Evolutionary conservation across 2,113 vertebrate genomes (phyloP), one percentile per base, ranked within the genome.

Genomic region (Nansenia antarctica): DNA sequence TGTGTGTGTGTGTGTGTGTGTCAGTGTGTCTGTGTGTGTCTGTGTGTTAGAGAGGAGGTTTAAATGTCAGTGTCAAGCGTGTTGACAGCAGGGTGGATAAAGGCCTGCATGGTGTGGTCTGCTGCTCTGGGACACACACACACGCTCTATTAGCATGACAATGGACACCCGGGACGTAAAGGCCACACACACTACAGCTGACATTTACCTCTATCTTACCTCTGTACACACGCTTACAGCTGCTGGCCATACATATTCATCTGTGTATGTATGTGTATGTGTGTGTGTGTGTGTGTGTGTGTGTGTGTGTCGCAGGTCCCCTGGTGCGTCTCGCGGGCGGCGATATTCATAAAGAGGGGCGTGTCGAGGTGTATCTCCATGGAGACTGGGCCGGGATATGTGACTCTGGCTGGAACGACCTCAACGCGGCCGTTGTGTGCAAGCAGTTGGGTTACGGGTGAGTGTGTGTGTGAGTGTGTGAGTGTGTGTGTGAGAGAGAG

Each of bases 311-410:
- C 32, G 45, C 77, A 93, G 93, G 90, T 45, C 88, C 90, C 57
- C 82, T 86, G 73, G 84, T 94, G 74, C 91, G 91, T 35, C 88
- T 94, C 0, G 86, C 76, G 34, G 90, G 89, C 1, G 90, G 93
- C 30, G 70, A 86, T 65, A 80, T 73, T 73, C 85, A 84, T 24
- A 92, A 88, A 76, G 91, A 93, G 84, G 93, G 93, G 34, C 87
- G 91, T 3, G 93, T 94, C 14, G 92, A 94, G 85, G 90, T 94
- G 54, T 91, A 92, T 68, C 80, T 93, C 61, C 86, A 90, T 26
- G 91, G 91, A 1, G 88, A 90, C 79, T 94, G 93, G 93, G 93
- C 92, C n/a, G 87, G 86, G 20, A 89, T 94, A 45, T 94, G 93
- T 20, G 93, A 93, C 66, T 85, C 90, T 0, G 92, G 90, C 42